These are phyloP conservation scores for Chiloscyllium punctatum DNA, from an alignment of 2,797 vertebrate species.

Conservation along the genomic window DNA sequence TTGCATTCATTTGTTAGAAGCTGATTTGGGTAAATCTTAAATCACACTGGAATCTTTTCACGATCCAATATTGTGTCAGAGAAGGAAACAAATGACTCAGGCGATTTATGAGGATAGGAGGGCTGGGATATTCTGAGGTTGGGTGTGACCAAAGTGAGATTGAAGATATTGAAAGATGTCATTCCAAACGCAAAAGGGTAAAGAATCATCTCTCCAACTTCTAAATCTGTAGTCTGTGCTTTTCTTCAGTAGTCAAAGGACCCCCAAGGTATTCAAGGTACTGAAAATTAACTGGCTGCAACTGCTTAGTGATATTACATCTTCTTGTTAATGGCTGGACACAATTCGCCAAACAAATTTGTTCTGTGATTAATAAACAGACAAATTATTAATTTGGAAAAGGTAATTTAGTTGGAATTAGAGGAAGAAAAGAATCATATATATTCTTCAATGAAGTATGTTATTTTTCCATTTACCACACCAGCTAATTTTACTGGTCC, in stretches of 20 bases:
- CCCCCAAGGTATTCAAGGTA: no score
- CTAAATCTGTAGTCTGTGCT: not conserved
- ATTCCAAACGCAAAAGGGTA: not conserved
- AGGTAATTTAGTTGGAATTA: no score
- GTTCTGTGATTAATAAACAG: no score
- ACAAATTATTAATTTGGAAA: no score
- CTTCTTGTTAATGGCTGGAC: no score
- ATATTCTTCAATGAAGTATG: no score
- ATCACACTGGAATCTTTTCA: not conserved
- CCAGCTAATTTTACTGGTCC: no score
- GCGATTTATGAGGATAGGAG: not conserved
- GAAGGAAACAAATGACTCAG: not conserved
- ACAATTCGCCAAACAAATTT: no score
- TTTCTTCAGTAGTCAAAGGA: not conserved
- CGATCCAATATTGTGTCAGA: not conserved
- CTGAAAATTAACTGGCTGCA: no score
- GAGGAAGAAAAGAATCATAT: no score
- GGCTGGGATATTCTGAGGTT: not conserved
- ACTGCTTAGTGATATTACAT: no score
- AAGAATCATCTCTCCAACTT: not conserved
- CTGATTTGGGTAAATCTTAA: not conserved
- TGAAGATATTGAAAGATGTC: not conserved
- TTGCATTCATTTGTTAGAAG: not conserved
- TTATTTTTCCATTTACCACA: no score
- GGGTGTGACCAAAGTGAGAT: not conserved